Percentiles rank a stretch among this genome's conserved stretches.
phyloP scores from a whole-genome alignment of 2,797 vertebrate species.

The Onychomys arenicola region DNA sequence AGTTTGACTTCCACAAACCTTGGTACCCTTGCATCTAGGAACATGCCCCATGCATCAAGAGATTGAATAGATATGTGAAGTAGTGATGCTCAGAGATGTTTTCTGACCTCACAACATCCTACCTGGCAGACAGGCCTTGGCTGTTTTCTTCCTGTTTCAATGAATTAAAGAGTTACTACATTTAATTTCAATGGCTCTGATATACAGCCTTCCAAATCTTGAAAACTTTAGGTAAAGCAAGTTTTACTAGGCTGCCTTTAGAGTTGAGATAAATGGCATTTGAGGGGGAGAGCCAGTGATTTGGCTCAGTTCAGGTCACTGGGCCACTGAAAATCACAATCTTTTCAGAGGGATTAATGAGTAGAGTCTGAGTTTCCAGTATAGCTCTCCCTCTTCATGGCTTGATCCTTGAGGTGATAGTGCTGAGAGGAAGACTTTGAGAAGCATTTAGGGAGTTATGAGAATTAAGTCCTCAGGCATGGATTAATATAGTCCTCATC shows the following conservation, averaged over 20 bases:
- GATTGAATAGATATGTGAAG: background rate
- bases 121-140: background rate
- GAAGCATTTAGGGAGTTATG: background rate
- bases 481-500: background rate
- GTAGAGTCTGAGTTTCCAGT: background rate
- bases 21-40: no score
- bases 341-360: background rate
- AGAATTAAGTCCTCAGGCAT: background rate
- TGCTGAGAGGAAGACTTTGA: background rate
- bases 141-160: background rate
- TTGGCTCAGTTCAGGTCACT: background rate
- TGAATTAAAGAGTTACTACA: accelerated
- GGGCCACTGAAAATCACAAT: background rate
- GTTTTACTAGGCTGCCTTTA: background rate
- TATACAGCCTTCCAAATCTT: background rate
- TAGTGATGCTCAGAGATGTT: background rate
- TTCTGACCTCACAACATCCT: background rate
- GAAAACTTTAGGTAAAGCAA: background rate
- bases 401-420: background rate
- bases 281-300: background rate
- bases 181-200: background rate
- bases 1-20: background rate
- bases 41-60: accelerated
- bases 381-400: background rate
- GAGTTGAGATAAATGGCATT: background rate